Evolutionary conservation across 2,888 invertebrate species (phyloP).

Genomic region (Quadroppia sp.): DNA sequence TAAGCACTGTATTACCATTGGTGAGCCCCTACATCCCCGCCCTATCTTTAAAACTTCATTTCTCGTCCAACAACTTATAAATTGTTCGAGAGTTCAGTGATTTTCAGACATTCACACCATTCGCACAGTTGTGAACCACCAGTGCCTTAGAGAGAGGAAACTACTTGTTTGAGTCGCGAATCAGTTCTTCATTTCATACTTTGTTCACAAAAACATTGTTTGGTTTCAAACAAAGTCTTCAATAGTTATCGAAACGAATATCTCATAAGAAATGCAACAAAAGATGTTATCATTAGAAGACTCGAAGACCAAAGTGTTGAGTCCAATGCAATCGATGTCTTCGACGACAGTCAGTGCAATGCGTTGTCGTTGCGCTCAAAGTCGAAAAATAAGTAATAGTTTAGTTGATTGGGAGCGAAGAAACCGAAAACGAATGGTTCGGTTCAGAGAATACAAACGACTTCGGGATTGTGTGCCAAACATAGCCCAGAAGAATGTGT

Average conservation of each 20-base stretch:
- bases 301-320: not conserved
- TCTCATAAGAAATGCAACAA: not conserved
- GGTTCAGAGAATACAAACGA: conserved; percentile 26
- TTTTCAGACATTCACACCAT: conserved; percentile 13
- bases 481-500: conserved; percentile 33
- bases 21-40: not conserved
- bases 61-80: conserved; percentile 31
- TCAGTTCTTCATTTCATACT: not conserved
- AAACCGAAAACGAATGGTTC: conserved; percentile 24
- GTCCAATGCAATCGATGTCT: not conserved
- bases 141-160: not conserved
- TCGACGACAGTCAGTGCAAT: not conserved
- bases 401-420: conserved; percentile 20
- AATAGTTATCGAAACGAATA: not conserved
- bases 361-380: conserved; percentile 18
- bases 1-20: not conserved
- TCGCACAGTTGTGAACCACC: not conserved
- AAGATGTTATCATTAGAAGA: not conserved
- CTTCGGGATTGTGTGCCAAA: conserved; percentile 40
- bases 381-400: not conserved
- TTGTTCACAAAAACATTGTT: not conserved
- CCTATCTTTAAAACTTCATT: not conserved
- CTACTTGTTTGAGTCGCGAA: not conserved
- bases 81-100: conserved; percentile 25
- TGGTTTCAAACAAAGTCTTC: not conserved